Percentiles rank a stretch among this genome's conserved stretches.
phyloP scores from a whole-genome alignment of 2,113 vertebrate species.

The Psittacula cyanocephala region DNA sequence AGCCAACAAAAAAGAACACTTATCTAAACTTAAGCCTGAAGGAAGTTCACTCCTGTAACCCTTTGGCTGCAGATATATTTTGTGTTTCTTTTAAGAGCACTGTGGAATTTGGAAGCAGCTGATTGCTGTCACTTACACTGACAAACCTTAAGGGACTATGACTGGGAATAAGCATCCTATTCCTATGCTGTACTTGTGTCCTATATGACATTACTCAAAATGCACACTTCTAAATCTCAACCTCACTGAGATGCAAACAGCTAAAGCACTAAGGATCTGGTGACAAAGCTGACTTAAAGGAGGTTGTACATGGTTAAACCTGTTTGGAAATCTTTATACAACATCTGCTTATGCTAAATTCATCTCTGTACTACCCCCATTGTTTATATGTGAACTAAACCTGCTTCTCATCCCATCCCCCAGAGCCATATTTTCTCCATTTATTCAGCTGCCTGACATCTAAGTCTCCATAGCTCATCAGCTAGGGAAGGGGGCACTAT shows the following conservation, averaged over 20 bases:
- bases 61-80: not conserved
- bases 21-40: not conserved
- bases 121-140: not conserved
- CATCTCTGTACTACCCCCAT: not conserved
- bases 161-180: not conserved
- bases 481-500: not conserved
- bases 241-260: not conserved
- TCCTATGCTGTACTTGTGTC: accelerated
- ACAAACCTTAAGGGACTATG: not conserved
- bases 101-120: not conserved
- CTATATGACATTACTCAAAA: not conserved
- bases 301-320: not conserved
- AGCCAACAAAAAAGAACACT: not conserved
- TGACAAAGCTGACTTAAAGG: not conserved
- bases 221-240: not conserved
- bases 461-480: not conserved
- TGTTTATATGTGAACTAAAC: not conserved
- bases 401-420: not conserved
- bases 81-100: not conserved
- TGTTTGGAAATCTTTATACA: not conserved
- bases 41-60: not conserved
- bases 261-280: not conserved
- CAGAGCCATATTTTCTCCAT: not conserved
- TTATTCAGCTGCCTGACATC: not conserved
- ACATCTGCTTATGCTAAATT: not conserved